Base-by-base conservation (phyloP, 1,140 invertebrate species). In the Eriosoma lanigerum region DNA sequence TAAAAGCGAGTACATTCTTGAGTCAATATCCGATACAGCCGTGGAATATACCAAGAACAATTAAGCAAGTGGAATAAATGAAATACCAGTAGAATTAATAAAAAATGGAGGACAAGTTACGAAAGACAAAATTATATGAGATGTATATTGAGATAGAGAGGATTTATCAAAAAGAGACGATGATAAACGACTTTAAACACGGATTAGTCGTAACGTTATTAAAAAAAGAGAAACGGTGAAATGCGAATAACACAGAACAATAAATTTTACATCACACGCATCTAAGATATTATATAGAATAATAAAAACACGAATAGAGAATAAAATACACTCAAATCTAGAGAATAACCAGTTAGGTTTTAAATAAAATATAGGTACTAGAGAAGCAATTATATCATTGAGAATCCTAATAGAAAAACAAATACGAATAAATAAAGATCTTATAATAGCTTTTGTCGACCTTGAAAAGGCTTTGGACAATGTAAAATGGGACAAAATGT, bases 401-500 rank as follows among this genome's bases (percentile, higher is more conserved):
- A 68, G 38, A 68, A 68, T 68, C 29, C 17, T 68, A 58, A 48
- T 62, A 58, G 21, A 64, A 62, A 60, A 44, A 62, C 58, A 26
- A 62, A 58, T 62, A 60, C 21, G 24, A 60, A 15, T 58, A 64
- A 80, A 62, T 80, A 80, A 64, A 80, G 64, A 21, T 68, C 4
- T 46, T 6, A 8, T 56, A 44, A 68, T 68, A 46, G 38, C 64
- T 46, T 81, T 81, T 50, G 46, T 50, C 24, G 38, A 29, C 44
- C n/a, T 24, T 8, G n/a, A 66, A 50, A 81, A 70, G 24, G 66
- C 80, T 58, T 81, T 81, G 46, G 66, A 58, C 44, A 46, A 50
- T 66, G 70, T 46, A 56, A 56, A 81, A 21, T 72, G 80, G 80
- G 46, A 81, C 46, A 66, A 38, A 52, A 81, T 81, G 48, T 72